Evolutionary conservation across 2,888 invertebrate genomes (phyloP), one percentile per base, ranked within the genome.

Genomic region (Cryptophagus acutangulus): DNA sequence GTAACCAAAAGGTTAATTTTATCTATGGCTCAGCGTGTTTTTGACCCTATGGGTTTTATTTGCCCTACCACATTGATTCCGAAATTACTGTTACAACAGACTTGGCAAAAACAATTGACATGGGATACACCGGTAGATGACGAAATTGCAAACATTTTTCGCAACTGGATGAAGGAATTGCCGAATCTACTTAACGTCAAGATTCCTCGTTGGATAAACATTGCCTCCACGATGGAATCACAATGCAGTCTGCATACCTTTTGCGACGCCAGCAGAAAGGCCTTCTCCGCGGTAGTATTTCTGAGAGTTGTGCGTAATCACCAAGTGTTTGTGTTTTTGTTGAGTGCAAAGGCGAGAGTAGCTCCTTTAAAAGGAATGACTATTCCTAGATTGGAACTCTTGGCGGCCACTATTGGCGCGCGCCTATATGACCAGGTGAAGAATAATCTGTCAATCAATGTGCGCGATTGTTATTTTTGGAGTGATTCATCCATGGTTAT

Each of bases 401-500:
- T n/a, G n/a, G n/a, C n/a, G n/a, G n/a, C n/a, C n/a, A n/a, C n/a
- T n/a, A n/a, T n/a, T n/a, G n/a, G n/a, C n/a, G n/a, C n/a, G 6
- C 40, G 58, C 40, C 38, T 61, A n/a, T 43, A 40, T 12, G 20
- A 31, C 5, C 38, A 26, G 9, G 41, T 43, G 9, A 8, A 1
- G 17, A 17, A 31, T 24, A 33, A 38, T 15, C 20, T 58, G 4
- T 36, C 38, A 9, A 17, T 30, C 10, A 14, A 43, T 14, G 14
- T 31, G 8, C n/a, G n/a, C n/a, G 16, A 44, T 3, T 10, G 17
- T 15, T 40, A 31, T 41, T 55, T 48, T 39, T 60, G 57, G 58
- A 52, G 44, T 25, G 58, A 58, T 34, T 55, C 54, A 0, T 45
- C 48, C 2, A 56, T 51, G 2, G 58, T 52, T 1, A 33, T 59